Percentiles rank a stretch among this genome's conserved stretches.
Conservation (phyloP, 2,797 vertebrate genomes). For the Pelodytes ibericus region DNA sequence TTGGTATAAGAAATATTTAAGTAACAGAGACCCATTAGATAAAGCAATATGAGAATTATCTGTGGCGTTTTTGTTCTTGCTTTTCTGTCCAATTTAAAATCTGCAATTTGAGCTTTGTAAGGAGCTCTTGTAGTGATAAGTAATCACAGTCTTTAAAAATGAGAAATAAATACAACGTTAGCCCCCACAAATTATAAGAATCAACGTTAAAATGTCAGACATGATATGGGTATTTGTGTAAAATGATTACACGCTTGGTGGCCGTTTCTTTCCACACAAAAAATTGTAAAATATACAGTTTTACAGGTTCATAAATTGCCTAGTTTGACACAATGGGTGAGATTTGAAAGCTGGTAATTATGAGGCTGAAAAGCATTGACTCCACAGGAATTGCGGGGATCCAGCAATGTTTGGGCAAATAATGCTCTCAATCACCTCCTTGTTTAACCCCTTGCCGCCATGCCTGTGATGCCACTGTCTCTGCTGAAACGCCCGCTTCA, state of each 20-base stretch:
- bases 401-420: too few species aligned
- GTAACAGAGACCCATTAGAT: too few species aligned
- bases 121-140: not conserved
- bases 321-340: not conserved
- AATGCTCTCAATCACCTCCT: too few species aligned
- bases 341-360: not conserved
- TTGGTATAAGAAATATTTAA: too few species aligned
- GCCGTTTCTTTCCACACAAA: not conserved
- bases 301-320: slow-evolving; percentile 1
- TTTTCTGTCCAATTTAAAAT: not conserved
- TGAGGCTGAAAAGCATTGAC: not conserved
- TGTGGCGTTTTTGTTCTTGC: not conserved
- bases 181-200: slow-evolving; percentile 1
- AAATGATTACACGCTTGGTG: slow-evolving; percentile 3
- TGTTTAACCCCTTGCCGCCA: too few species aligned
- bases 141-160: slow-evolving; percentile 20
- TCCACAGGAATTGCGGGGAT: too few species aligned
- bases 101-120: slow-evolving; percentile 9
- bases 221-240: not conserved
- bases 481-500: too few species aligned
- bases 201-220: slow-evolving; percentile 2
- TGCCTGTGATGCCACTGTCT: too few species aligned
- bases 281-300: not conserved
- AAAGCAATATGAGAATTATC: not conserved
- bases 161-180: slow-evolving; percentile 23